Percentiles rank a stretch among this genome's conserved stretches.
phyloP scores from a whole-genome alignment of 2,888 invertebrate genomes.

The Trichopoda pennipes region DNA sequence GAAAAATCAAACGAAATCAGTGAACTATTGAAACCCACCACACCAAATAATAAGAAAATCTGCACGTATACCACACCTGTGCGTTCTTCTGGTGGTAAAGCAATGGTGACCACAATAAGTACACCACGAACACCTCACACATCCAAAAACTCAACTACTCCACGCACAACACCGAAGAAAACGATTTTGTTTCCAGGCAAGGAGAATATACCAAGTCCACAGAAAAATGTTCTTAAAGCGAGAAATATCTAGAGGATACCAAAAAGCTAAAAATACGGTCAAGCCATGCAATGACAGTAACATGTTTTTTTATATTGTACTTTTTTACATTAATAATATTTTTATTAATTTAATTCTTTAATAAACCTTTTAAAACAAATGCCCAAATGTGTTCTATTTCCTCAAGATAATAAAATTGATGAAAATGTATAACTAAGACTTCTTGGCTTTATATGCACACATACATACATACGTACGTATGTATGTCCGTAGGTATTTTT shows the following conservation, averaged over 20 bases:
- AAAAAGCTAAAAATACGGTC: neutral
- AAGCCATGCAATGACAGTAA: neutral
- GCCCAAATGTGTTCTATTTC: no score
- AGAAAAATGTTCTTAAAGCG: conserved; percentile 79
- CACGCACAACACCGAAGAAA: conserved; percentile 79
- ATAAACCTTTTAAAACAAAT: neutral
- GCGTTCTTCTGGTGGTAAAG: conserved; percentile 60
- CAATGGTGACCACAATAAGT: conserved; percentile 51
- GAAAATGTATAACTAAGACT: no score
- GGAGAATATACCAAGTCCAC: conserved; percentile 79
- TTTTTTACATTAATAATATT: conserved; percentile 1
- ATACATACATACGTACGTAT: no score
- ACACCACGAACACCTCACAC: conserved; percentile 71
- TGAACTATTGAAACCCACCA: conserved; percentile 75
- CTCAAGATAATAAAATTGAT: no score
- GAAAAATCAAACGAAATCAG: conserved; percentile 75
- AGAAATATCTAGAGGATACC: conserved; percentile 73
- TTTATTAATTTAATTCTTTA: neutral
- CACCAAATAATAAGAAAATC: conserved; percentile 71
- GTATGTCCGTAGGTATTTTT: no score
- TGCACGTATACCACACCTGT: conserved; percentile 69
- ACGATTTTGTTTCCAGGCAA: conserved; percentile 79
- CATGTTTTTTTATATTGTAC: conserved; percentile 32
- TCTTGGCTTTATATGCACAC: no score
- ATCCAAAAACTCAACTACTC: conserved; percentile 70